These are phyloP conservation scores for Lissocephala sabroskyi DNA, from an alignment of 2,888 invertebrate genomes.

Conservation along the genomic window DNA sequence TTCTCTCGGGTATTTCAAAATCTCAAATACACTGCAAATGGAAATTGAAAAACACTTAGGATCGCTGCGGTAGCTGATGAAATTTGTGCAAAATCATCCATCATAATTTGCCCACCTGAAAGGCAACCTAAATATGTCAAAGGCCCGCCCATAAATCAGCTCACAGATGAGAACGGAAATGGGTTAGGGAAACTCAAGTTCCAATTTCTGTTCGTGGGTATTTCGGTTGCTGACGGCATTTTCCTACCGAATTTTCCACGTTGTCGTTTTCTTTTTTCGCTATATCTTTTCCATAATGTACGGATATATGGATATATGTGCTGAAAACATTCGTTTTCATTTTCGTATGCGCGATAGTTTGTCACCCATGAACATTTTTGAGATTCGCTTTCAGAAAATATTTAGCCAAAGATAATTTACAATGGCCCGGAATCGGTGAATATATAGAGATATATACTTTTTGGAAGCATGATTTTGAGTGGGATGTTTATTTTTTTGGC, in stretches of 20 bases:
- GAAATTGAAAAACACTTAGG: background rate
- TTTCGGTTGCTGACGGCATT: too few species aligned
- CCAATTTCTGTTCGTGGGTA: too few species aligned
- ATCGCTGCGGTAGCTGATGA: too few species aligned
- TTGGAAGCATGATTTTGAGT: slow-evolving; percentile 7
- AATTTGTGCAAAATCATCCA: slow-evolving; percentile 15
- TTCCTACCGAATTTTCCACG: too few species aligned
- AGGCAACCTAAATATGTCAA: slow-evolving; percentile 49
- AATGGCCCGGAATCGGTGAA: slow-evolving; percentile 7
- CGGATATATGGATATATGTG: too few species aligned
- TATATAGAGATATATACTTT: slow-evolving; percentile 4
- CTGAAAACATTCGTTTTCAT: too few species aligned
- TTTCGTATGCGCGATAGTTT: slow-evolving; percentile 6
- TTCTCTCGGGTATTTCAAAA: slow-evolving; percentile 1
- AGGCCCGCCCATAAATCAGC: slow-evolving; percentile 45
- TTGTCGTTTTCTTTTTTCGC: too few species aligned
- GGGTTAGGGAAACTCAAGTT: too few species aligned
- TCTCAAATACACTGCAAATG: slow-evolving; percentile 12
- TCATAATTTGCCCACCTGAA: slow-evolving; percentile 16
- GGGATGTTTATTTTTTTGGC: background rate
- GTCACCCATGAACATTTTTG: slow-evolving; percentile 2
- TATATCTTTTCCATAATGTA: too few species aligned
- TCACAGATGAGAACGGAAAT: slow-evolving; percentile 46
- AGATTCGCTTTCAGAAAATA: slow-evolving; percentile 17
- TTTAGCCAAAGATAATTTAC: slow-evolving; percentile 33